phyloP scores from a whole-genome alignment of 2,797 vertebrate genomes.

The Etheostoma nigrum region DNA sequence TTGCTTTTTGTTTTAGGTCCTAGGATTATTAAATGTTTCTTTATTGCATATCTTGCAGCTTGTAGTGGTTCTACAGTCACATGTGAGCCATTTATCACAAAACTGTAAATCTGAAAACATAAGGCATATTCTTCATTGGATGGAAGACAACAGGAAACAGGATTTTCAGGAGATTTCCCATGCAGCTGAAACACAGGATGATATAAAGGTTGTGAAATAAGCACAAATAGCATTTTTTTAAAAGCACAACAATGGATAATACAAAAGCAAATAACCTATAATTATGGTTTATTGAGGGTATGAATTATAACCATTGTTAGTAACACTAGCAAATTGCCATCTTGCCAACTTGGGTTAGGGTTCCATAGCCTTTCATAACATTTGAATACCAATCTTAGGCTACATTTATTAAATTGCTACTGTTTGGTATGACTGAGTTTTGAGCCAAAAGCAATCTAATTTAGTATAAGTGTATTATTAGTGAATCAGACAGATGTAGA shows the following conservation, averaged over 20 bases:
- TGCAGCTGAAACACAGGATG: slow-evolving; percentile 23
- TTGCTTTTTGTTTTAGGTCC: background rate
- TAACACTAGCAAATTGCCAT: background rate
- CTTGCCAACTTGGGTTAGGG: background rate
- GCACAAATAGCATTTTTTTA: background rate
- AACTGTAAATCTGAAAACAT: background rate
- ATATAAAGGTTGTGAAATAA: background rate
- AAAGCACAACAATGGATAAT: too few species aligned
- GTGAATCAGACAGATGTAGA: too few species aligned
- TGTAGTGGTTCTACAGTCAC: background rate
- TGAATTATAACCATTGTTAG: too few species aligned
- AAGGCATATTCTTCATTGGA: background rate
- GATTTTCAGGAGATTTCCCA: background rate
- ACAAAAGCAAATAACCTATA: background rate
- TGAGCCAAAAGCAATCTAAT: too few species aligned
- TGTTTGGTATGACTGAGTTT: too few species aligned
- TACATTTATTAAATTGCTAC: too few species aligned
- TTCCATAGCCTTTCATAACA: background rate
- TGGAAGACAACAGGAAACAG: slow-evolving; percentile 3
- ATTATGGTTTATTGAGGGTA: background rate
- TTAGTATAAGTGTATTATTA: too few species aligned
- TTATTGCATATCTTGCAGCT: background rate
- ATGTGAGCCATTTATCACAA: background rate
- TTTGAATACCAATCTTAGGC: too few species aligned
- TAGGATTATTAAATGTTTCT: background rate